Percentiles rank a stretch among this genome's conserved stretches.
These are phyloP conservation scores for Sapayoa aenigma DNA, from an alignment of 2,113 vertebrate genomes.

Conservation along the genomic window DNA sequence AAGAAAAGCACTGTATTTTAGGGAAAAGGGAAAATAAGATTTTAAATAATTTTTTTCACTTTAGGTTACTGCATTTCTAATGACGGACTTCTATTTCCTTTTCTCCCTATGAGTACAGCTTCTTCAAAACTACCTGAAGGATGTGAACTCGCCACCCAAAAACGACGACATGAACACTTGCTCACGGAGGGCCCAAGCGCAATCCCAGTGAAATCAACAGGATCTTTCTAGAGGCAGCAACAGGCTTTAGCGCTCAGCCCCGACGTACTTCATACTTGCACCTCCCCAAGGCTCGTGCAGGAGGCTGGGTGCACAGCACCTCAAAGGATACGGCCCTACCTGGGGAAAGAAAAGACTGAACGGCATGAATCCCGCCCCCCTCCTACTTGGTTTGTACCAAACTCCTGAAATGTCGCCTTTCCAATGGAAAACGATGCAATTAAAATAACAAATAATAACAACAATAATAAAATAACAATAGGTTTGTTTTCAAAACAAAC, in stretches of 20 bases:
- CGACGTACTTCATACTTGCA: background rate
- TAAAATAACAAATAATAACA: constrained; percentile 68
- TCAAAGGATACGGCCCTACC: constrained; percentile 28
- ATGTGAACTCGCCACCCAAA: constrained; percentile 13
- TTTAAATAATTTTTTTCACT: constrained; percentile 24
- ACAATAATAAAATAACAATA: constrained; percentile 66
- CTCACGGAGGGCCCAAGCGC: background rate
- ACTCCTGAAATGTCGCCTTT: constrained; percentile 67
- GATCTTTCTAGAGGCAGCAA: background rate
- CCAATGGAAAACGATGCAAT: constrained; percentile 65
- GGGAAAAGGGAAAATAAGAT: constrained; percentile 26
- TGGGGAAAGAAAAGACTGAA: constrained; percentile 63
- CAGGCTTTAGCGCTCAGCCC: background rate
- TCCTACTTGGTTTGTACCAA: constrained; percentile 74
- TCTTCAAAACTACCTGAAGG: constrained; percentile 56
- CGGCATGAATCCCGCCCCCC: background rate
- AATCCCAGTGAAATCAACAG: background rate
- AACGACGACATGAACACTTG: background rate
- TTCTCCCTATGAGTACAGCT: constrained; percentile 33
- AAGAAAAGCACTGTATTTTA: constrained; percentile 51
- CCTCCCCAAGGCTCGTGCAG: background rate
- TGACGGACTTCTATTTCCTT: constrained; percentile 30
- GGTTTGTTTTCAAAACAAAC: constrained; percentile 64
- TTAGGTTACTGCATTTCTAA: constrained; percentile 27
- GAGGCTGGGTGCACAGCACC: constrained; percentile 56